These are phyloP conservation scores for Scelioninae gen. 2 DNA, from an alignment of 2,888 invertebrate genomes.

Conservation along the genomic window DNA sequence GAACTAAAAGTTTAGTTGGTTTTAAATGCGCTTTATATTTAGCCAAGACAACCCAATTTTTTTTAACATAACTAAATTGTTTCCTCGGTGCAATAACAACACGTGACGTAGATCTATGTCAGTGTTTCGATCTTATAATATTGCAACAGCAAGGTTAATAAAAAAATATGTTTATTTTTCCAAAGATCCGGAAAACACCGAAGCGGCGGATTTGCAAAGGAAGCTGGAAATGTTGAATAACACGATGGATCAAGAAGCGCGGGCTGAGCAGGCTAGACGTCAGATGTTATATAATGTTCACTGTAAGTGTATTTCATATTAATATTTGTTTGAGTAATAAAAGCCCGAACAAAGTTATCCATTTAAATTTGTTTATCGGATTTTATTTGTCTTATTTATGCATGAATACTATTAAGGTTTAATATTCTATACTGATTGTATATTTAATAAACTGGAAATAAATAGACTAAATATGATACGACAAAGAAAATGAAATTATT, in stretches of 20 bases:
- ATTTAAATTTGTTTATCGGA: constrained; percentile 1
- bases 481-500: no score
- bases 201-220: constrained; percentile 90
- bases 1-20: no score
- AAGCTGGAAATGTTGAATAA: constrained; percentile 94
- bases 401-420: no score
- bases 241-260: constrained; percentile 90
- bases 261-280: constrained; percentile 85
- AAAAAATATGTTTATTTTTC: constrained; percentile 64
- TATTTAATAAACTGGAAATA: no score
- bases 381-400: not conserved
- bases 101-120: constrained; percentile 41
- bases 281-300: constrained; percentile 87
- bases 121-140: no score
- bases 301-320: constrained; percentile 79
- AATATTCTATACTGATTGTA: no score
- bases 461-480: no score
- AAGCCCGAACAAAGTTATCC: not conserved
- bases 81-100: no score
- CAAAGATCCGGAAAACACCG: constrained; percentile 91
- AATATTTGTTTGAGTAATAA: constrained; percentile 3
- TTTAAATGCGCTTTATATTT: no score
- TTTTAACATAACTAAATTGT: no score
- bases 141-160: constrained; percentile 48
- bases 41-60: no score